Evolutionary conservation across 2,797 vertebrate genomes (phyloP), one percentile per base, ranked within the genome.

Genomic region (Iguana delicatissima): DNA sequence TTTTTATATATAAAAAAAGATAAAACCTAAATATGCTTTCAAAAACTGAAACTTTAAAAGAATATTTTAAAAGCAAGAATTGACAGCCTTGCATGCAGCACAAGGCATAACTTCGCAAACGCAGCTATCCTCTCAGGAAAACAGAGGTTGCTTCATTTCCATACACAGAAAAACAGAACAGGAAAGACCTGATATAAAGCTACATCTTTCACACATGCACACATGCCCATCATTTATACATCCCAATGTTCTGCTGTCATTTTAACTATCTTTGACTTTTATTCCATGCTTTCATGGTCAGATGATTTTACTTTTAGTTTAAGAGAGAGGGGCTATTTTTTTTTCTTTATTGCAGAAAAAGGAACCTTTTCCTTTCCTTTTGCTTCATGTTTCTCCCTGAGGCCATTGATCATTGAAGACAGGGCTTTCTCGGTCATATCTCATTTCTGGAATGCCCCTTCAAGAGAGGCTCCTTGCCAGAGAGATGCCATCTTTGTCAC

Each of bases 41-140:
- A 76, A 76, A 90, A 84, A 72, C 29, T 57, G 73, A 87, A 35
- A 18, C 80, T 77, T 82, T 46, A n/a, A 69, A 35, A 72, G 80
- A 74, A 64, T 50, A 76, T 7, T 84, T 35, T 46, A 85, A 84
- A 67, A 67, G 59, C 42, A 82, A 80, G 14, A 82, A 16, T 14
- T 73, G 35, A 26, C 67, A 82, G 8, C 24, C 26, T 10, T 35
- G 20, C 42, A 80, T 24, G 42, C 32, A 29, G 18, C 26, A 52
- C 29, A 81, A 81, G 29, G 55, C 52, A 20, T 7, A 52, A 46
- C 13, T 52, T 29, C 8, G 32, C 26, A 85, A 72, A 85, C 13
- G 64, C 84, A 85, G 42, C 59, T 38, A 38, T 32, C 13, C 35
- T 86, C n/a, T 35, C 29, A 29, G 9, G 55, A 55, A 72, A 50